Conservation (phyloP, 2,113 vertebrate species). For the Ramphastos sulfuratus region DNA sequence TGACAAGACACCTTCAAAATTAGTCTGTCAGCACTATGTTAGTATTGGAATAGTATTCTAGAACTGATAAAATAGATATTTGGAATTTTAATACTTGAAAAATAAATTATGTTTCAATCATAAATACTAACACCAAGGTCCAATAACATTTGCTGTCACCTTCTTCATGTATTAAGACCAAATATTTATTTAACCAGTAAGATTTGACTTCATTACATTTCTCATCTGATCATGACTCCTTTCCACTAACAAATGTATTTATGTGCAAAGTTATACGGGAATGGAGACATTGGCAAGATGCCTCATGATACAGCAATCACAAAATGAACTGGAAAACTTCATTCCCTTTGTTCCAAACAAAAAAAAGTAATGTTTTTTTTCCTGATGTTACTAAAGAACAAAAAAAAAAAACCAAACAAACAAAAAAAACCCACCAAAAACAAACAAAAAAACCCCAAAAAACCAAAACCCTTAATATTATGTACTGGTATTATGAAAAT, state of each 20-base stretch:
- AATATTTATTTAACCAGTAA: not conserved
- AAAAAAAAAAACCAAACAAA: too few relatives aligned
- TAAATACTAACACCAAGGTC: not conserved
- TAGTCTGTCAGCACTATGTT: not conserved
- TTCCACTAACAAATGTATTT: not conserved
- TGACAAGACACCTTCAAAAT: conserved; percentile 12
- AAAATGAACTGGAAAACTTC: not conserved
- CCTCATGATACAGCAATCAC: not conserved
- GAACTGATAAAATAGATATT: not conserved
- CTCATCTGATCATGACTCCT: not conserved
- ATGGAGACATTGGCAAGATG: not conserved
- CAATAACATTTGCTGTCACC: not conserved
- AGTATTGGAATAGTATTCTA: not conserved
- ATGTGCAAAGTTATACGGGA: not conserved
- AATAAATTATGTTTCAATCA: not conserved
- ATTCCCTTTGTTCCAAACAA: not conserved
- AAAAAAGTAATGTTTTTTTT: not conserved
- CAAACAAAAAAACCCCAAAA: too few relatives aligned
- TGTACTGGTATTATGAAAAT: not conserved
- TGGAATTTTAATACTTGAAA: not conserved
- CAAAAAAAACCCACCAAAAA: too few relatives aligned
- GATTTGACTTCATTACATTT: not conserved
- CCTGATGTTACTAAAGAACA: not conserved
- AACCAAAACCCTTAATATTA: not conserved
- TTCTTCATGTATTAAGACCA: not conserved